Evolutionary conservation across 2,888 invertebrate genomes (phyloP).

Genomic region (Deladenus siricidicola): DNA sequence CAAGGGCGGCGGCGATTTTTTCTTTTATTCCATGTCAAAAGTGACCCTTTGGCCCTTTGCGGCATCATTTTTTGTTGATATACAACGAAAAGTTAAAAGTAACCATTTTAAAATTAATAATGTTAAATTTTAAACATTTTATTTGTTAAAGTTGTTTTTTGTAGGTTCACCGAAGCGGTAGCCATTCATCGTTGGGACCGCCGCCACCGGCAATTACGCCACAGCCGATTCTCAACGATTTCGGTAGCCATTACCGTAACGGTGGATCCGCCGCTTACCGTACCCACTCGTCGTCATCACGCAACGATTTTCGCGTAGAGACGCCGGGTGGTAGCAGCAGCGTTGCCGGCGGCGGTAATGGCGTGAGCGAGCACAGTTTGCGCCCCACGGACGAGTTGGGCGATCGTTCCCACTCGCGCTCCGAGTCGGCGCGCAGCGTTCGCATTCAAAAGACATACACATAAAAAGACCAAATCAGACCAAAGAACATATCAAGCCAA

Average conservation of each 20-base stretch:
- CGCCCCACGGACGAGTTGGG: constrained; percentile 19
- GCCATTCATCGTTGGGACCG: constrained; percentile 8
- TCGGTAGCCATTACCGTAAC: not conserved
- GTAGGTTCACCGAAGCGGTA: constrained; percentile 14
- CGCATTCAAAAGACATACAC: constrained; percentile 12
- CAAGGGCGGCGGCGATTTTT: no score
- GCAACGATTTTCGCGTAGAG: constrained; percentile 9
- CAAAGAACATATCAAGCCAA: no score
- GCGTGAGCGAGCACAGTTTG: constrained; percentile 3
- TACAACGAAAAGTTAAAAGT: no score
- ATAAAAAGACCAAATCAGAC: not conserved
- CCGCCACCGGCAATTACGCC: not conserved
- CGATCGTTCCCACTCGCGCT: constrained; percentile 2
- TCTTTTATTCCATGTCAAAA: no score
- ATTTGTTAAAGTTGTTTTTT: not conserved
- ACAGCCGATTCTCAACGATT: not conserved
- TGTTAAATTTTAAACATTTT: not conserved
- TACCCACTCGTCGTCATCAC: constrained; percentile 12
- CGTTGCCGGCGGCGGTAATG: not conserved
- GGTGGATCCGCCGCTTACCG: constrained; percentile 4
- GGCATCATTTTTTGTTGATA: no score
- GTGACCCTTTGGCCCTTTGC: no score
- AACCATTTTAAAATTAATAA: no score
- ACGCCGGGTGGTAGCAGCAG: not conserved
- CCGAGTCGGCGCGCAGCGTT: constrained; percentile 14